Evolutionary conservation across 1,140 invertebrate species (phyloP), one percentile per base, ranked within the genome.

Genomic region (Contarinia nasturtii): DNA sequence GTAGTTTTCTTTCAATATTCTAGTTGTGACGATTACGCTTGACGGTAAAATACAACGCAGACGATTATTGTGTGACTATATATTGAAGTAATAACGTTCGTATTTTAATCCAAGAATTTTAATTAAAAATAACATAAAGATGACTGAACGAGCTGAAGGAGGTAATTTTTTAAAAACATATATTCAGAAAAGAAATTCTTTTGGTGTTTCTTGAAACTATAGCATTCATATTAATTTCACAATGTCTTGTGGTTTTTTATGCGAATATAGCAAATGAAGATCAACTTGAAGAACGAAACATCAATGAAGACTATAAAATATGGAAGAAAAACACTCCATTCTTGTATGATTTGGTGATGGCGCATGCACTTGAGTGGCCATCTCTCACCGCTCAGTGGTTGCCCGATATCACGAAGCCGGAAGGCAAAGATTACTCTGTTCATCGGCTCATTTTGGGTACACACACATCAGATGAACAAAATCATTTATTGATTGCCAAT

Each of bases 261-360:
- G n/a, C n/a, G n/a, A n/a, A n/a, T n/a, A n/a, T 86, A 73, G 80
- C 81, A 1, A 86, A 86, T 54, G 91, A 95, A 64, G 91, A 96
- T 76, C 88, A 88, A 4, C 90, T 96, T 11, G 96, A 99, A 64
- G 96, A 99, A 64, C 77, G 94, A 51, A 87, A 98, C 38, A 98
- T 99, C 48, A 99, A 99, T 67, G 96, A 99, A 69, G 96, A 99
- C 61, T 99, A 99, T 64, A 99, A 99, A 71, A 95, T 96, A 70
- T 96, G 92, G 92, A 96, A 97, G 64, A 96, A 96, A 63, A 97
- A 97, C 56, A 95, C 91, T 5, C 92, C 92, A 8, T 96, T 96
- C 63, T 64, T 97, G n/a, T 97, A 96, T 61, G 92, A 96, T 67
- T 67, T 96, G 62, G 90, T 94, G n/a, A 94, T 94, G 89, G 94